These are phyloP conservation scores for Glossosoma conforme DNA, from an alignment of 1,140 invertebrate species.

Conservation along the genomic window DNA sequence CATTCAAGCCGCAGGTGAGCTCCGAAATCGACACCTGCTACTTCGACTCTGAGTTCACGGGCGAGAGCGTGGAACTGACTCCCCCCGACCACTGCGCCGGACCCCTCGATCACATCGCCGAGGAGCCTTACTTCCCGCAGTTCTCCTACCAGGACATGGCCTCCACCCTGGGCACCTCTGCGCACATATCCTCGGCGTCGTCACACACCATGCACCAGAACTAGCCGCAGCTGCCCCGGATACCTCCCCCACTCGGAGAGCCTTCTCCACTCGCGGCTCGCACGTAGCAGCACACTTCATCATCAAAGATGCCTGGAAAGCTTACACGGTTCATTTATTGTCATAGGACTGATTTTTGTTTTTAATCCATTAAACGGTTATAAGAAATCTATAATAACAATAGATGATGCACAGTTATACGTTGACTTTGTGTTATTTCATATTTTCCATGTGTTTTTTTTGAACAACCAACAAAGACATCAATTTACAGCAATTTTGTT, in stretches of 20 bases:
- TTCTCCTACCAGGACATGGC: constrained; percentile 63
- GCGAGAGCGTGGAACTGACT: constrained; percentile 91
- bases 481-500: constrained; percentile 2
- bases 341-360: background rate
- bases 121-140: constrained; percentile 62
- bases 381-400: background rate
- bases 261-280: background rate
- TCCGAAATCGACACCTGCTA: constrained; percentile 96
- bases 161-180: constrained; percentile 44
- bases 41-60: constrained; percentile 98
- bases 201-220: constrained; percentile 28
- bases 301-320: background rate
- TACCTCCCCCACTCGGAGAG: background rate
- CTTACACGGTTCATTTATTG: background rate
- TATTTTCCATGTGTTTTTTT: background rate
- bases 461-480: background rate
- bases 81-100: constrained; percentile 73
- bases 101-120: constrained; percentile 54
- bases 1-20: constrained; percentile 94
- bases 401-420: constrained; percentile 5
- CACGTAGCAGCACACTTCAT: background rate
- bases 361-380: background rate
- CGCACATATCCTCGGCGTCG: constrained; percentile 35
- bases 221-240: constrained; percentile 12
- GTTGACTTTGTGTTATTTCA: constrained; percentile 6